These are phyloP conservation scores for Drosophila aldrichi DNA, from an alignment of 2,888 invertebrate species.

Conservation along the genomic window DNA sequence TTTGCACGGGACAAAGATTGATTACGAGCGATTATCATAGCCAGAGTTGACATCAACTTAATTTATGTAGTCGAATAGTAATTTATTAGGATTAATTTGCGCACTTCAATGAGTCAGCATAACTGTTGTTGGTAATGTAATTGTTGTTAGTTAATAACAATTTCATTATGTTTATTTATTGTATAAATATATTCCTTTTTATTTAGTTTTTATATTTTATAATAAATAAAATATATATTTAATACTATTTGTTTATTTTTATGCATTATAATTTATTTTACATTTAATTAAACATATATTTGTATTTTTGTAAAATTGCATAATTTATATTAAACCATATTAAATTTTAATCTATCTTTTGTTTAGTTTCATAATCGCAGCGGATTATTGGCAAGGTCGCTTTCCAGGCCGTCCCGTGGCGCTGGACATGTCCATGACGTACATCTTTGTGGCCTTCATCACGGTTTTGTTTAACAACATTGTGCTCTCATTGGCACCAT, in stretches of 20 bases:
- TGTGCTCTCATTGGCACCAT: conserved; percentile 92
- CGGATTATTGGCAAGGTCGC: conserved; percentile 94
- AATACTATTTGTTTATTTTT: no score
- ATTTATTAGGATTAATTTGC: conserved; percentile 14
- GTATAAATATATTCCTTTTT: neutral
- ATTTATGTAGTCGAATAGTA: conserved; percentile 2
- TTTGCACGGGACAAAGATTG: conserved; percentile 25
- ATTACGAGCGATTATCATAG: conserved; percentile 22
- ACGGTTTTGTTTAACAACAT: conserved; percentile 95
- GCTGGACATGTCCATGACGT: conserved; percentile 96
- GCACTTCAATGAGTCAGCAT: neutral
- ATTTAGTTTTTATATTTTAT: no score
- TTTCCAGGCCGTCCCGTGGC: conserved; percentile 94
- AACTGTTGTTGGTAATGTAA: neutral
- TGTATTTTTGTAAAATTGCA: no score
- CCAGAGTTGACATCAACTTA: conserved; percentile 1
- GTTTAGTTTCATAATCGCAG: conserved; percentile 94
- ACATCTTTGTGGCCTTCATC: conserved; percentile 94
- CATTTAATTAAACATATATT: no score
- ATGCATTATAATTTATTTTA: no score
- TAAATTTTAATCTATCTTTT: neutral
- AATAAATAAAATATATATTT: no score
- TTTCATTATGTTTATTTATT: no score
- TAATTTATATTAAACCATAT: neutral
- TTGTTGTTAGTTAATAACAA: neutral